Base-by-base conservation (phyloP, 2,888 invertebrate species). In the Phortica magna region DNA sequence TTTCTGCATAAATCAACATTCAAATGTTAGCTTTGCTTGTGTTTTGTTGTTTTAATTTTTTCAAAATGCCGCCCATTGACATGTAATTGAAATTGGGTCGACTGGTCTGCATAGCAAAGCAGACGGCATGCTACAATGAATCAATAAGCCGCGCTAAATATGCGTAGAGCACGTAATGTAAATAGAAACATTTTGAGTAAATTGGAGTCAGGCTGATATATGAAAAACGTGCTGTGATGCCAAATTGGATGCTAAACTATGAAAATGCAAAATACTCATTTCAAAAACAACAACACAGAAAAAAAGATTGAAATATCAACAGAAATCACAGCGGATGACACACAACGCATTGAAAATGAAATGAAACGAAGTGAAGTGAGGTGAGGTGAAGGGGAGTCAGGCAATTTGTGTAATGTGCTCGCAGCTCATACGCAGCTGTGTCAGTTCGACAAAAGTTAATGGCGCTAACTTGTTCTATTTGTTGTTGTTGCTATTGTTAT, bases 401-500 rank as follows among this genome's bases (percentile, higher is more conserved):
- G 4, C 17, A 22, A 61, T 22, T 7, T 61, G 31, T 61, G 9
- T 12, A 22, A 10, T 61, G 19, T 61, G 61, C 2, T n/a, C 3
- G 59, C 48, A 31, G 31, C 31, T 31, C 31, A 31, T 31, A 31
- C 22, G 17, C 43, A 68, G 68, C 43, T 68, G 68, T 68, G 68
- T 43, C 68, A 68, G 17, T 43, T 68, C 17, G 17, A 68, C 68
- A 68, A 68, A 68, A 39, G 31, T 48, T 43, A 68, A 68, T 68
- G 68, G 68, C 68, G 68, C 48, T 68, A 48, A 68, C 7, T 68
- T 68, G 48, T 61, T 61, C 19, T 61, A 12, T 5, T n/a, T 59
- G 19, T 59, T 19, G 17, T 19, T 59, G 19, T 61, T 61, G 61
- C 19, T 22, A 22, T 55, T n/a, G 7, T 55, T 14, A 1, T 17